Evolutionary conservation across 1,140 invertebrate species (phyloP).

Genomic region (Platyura marginata): DNA sequence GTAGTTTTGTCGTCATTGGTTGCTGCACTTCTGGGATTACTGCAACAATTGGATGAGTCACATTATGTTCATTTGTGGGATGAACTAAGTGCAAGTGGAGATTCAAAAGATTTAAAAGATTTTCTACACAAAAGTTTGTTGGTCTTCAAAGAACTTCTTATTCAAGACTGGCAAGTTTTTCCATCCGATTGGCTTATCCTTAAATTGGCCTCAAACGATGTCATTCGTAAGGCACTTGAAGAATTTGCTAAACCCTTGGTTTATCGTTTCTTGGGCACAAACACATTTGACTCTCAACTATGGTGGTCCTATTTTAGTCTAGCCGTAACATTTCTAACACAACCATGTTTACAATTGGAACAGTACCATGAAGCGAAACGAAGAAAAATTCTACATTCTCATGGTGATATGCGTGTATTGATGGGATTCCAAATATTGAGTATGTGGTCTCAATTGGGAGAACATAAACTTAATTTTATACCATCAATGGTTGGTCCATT

Average conservation of each 20-base stretch:
- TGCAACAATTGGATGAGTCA: slow-evolving; percentile 69
- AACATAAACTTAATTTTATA: slow-evolving; percentile 64
- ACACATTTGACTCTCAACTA: slow-evolving; percentile 42
- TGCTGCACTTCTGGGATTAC: slow-evolving; percentile 62
- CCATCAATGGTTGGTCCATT: slow-evolving; percentile 87
- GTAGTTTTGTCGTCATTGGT: slow-evolving; percentile 59
- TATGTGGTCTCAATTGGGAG: slow-evolving; percentile 83
- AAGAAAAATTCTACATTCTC: slow-evolving; percentile 57
- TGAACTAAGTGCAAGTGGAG: slow-evolving; percentile 39
- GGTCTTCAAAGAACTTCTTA: slow-evolving; percentile 59
- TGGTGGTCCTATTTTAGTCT: slow-evolving; percentile 85
- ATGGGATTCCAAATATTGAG: slow-evolving; percentile 88
- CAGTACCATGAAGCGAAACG: slow-evolving; percentile 63
- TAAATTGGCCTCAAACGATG: slow-evolving; percentile 75
- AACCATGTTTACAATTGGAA: slow-evolving; percentile 70
- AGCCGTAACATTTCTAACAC: slow-evolving; percentile 73
- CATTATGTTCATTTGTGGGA: slow-evolving; percentile 83
- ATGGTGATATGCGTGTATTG: slow-evolving; percentile 79
- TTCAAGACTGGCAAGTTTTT: slow-evolving; percentile 43
- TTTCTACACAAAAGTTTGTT: slow-evolving; percentile 78
- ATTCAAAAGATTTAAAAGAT: slow-evolving; percentile 64
- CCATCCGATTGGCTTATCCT: slow-evolving; percentile 86
- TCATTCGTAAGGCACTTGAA: slow-evolving; percentile 68
- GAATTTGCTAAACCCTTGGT: slow-evolving; percentile 75
- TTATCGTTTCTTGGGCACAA: slow-evolving; percentile 56